Conservation (phyloP, 1,140 invertebrate species). For the Trinorchestia longiramus region DNA sequence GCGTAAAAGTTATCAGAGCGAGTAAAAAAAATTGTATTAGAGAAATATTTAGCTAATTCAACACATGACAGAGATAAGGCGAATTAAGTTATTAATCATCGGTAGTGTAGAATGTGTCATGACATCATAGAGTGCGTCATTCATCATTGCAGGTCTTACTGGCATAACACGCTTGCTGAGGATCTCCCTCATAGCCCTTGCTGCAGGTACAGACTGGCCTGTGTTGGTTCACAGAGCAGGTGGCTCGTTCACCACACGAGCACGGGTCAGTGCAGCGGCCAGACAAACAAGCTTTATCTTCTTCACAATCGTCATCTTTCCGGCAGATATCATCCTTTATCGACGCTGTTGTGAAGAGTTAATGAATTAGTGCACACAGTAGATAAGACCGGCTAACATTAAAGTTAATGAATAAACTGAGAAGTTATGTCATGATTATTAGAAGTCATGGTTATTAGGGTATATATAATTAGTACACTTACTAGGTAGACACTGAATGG, state of each 20-base stretch:
- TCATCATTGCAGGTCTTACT: slow-evolving; percentile 62
- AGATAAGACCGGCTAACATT: background rate
- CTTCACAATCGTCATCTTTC: slow-evolving; percentile 80
- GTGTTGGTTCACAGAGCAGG: slow-evolving; percentile 73
- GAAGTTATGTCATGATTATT: background rate
- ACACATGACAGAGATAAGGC: background rate
- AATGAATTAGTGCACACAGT: slow-evolving; percentile 21
- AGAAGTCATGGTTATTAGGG: slow-evolving; percentile 10
- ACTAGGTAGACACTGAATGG: slow-evolving; percentile 84
- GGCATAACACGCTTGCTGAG: slow-evolving; percentile 68
- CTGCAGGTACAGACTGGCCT: slow-evolving; percentile 68
- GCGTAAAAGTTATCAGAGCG: background rate
- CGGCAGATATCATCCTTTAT: slow-evolving; percentile 74
- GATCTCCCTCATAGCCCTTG: slow-evolving; percentile 69
- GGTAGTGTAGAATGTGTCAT: background rate
- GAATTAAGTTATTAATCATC: background rate
- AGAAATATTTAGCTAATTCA: background rate
- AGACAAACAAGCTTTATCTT: slow-evolving; percentile 78
- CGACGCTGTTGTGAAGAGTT: slow-evolving; percentile 55
- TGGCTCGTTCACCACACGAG: slow-evolving; percentile 81
- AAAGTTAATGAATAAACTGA: background rate
- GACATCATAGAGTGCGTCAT: background rate
- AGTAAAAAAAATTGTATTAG: background rate
- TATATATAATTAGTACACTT: slow-evolving; percentile 67
- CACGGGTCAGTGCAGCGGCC: slow-evolving; percentile 82